These are phyloP conservation scores for Danio rerio DNA, from an alignment of 2,113 vertebrate genomes.

Conservation along the genomic window DNA sequence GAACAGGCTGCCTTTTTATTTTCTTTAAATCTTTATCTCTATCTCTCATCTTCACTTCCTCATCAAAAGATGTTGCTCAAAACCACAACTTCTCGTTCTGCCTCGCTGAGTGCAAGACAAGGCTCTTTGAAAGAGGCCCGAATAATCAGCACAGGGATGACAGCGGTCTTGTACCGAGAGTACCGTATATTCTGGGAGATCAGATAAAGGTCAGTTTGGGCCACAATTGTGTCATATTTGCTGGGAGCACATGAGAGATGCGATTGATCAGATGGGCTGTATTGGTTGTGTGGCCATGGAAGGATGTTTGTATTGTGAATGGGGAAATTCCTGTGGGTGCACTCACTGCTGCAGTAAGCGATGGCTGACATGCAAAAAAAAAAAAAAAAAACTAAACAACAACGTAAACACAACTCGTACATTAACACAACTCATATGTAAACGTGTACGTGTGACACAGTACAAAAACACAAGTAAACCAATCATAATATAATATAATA, in stretches of 20 bases:
- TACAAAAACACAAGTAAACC: not conserved
- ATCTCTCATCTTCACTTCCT: conserved; percentile 74
- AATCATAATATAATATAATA: not conserved
- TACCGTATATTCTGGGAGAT: not conserved
- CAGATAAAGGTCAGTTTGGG: conserved; percentile 13
- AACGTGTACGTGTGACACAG: not conserved
- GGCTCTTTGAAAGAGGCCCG: conserved; percentile 31
- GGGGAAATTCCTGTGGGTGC: conserved; percentile 55
- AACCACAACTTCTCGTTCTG: conserved; percentile 75
- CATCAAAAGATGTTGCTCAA: conserved; percentile 66
- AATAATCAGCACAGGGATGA: conserved; percentile 8
- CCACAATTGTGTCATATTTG: conserved; percentile 4
- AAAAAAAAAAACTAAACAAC: conserved; percentile 18
- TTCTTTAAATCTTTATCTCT: conserved; percentile 56
- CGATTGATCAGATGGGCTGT: conserved; percentile 25
- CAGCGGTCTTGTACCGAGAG: conserved; percentile 11
- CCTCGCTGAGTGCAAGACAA: conserved; percentile 45
- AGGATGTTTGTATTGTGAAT: conserved; percentile 51
- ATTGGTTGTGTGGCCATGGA: conserved; percentile 37
- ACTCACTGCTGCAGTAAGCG: conserved; percentile 31
- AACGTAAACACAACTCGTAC: conserved; percentile 8
- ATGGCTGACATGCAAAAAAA: conserved; percentile 27
- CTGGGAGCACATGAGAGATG: not conserved
- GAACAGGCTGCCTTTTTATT: conserved; percentile 28
- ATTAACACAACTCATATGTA: too few species aligned